A percentile compares a stretch with the other conserved stretches of the same genome.
These are phyloP conservation scores for Dicerorhinus sumatrensis DNA, from an alignment of 2,113 vertebrate genomes.

Conservation along the genomic window DNA sequence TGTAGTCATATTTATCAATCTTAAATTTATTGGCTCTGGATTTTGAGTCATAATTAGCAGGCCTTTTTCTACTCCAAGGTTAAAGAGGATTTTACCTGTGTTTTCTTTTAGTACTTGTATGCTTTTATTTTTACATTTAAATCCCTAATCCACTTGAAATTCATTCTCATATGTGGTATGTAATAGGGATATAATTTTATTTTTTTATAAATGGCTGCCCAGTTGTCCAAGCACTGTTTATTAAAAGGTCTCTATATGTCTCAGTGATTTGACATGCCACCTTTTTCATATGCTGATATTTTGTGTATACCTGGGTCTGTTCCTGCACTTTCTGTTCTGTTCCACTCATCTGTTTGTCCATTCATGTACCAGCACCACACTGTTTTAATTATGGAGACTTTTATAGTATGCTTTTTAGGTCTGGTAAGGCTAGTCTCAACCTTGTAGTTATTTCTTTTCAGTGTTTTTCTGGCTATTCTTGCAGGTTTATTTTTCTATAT, in stretches of 20 bases:
- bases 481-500: not conserved
- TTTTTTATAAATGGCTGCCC: not conserved
- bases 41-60: constrained; percentile 41
- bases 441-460: not conserved
- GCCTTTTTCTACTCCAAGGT: not conserved
- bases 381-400: not conserved
- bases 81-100: not conserved
- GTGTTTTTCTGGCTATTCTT: not conserved
- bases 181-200: not conserved
- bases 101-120: not conserved
- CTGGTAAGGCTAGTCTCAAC: not conserved
- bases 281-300: not conserved
- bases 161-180: not conserved
- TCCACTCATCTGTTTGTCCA: not conserved
- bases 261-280: not conserved
- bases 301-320: not conserved
- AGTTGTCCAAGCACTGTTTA: not conserved
- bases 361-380: not conserved
- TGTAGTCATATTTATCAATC: not conserved
- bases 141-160: not conserved
- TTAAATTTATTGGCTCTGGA: not conserved
- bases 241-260: not conserved
- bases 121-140: not conserved
- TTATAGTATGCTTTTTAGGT: not conserved
- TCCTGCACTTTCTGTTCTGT: not conserved